Conservation (phyloP, 2,888 invertebrate species). For the Schizaphis graminum region DNA sequence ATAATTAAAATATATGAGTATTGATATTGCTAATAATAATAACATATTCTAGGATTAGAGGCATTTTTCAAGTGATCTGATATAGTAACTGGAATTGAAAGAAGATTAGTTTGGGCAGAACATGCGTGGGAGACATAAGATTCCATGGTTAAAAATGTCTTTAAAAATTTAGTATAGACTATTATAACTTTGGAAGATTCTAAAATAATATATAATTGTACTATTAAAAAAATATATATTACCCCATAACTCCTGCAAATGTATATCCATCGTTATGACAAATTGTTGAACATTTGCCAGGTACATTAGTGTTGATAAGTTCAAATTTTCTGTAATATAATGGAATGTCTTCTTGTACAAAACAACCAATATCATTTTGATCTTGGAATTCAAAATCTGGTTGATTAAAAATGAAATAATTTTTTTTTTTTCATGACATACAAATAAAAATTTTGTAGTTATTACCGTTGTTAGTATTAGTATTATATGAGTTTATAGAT, state of each 20-base stretch:
- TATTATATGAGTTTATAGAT: neutral
- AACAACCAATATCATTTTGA: conserved; percentile 56
- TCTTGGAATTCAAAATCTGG: neutral
- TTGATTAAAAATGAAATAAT: neutral
- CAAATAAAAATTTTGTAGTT: neutral
- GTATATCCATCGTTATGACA: conserved; percentile 54
- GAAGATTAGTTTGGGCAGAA: neutral
- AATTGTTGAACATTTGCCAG: conserved; percentile 48
- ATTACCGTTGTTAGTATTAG: neutral
- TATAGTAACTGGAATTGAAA: neutral
- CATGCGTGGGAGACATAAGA: neutral
- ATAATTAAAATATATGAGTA: neutral
- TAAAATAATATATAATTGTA: neutral
- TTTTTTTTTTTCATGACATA: neutral
- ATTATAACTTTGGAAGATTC: neutral
- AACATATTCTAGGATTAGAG: neutral
- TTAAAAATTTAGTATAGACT: neutral
- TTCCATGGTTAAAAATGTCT: neutral
- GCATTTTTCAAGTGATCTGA: neutral
- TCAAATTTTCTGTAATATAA: conserved; percentile 26
- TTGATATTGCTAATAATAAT: neutral
- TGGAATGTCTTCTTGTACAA: conserved; percentile 35
- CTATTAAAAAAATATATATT: neutral
- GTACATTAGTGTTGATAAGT: conserved; percentile 48
- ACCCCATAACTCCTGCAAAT: conserved; percentile 61